Base-by-base conservation (phyloP, 2,888 invertebrate genomes). In the Odontocerum albicorne region DNA sequence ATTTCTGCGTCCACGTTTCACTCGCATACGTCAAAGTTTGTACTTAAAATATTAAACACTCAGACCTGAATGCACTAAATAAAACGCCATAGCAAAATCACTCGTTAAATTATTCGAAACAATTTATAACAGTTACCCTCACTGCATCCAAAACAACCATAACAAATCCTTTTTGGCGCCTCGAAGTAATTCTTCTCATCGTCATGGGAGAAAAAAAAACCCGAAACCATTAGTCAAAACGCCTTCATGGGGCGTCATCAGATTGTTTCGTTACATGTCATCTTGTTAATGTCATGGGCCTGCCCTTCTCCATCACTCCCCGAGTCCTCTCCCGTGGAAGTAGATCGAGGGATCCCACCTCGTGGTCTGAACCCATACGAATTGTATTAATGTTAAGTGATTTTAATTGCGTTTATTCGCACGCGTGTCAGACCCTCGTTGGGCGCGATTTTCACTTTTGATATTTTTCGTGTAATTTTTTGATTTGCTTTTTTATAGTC, bases 351-450 rank as follows among this genome's bases (percentile, higher is more conserved):
- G 20, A 7, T 10, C 40, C 6, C 16, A 19, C 19, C 16, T n/a
- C 19, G 40, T 10, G 40, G 17, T 7, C 10, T n/a, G 40, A 19
- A 10, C 40, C 40, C 40, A 27, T 51, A 44, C 27, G 44, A 43
- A 44, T 36, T 51, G 51, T 44, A 51, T 49, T 58, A 53, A 51
- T 43, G 55, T 52, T 55, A 59, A 59, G 59, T 59, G 55, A 59
- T 55, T 59, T 58, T 59, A 59, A 59, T 59, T 59, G 49, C 43
- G 50, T 59, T 49, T 49, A 44, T 59, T 59, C 59, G 42, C 59
- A 59, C 35, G 55, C 52, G 40, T 32, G 59, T 59, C 59, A 51
- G 31, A 59, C 59, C 59, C 55, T 55, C 49, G 59, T 59, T 59
- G 45, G 33, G 49, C 22, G 44, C 44, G 35, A 49, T 52, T 47